Evolutionary conservation across 2,113 vertebrate genomes (phyloP), one percentile per base, ranked within the genome.

Genomic region (Albula goreensis): DNA sequence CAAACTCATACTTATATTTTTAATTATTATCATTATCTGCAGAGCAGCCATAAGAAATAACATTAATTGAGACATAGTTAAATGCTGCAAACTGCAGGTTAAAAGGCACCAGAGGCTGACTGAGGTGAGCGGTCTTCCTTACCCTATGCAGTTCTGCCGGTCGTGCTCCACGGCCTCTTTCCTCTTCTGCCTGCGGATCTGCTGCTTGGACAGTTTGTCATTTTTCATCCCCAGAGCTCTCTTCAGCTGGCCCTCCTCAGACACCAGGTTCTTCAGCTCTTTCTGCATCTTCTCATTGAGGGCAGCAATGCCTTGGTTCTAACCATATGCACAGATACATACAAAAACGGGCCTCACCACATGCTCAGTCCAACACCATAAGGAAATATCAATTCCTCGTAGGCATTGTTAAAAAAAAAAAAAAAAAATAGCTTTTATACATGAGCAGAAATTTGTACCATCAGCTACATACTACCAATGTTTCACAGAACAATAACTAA

Each of bases 131-230:
- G 41, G 25, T 13, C 17, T 41, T 41, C 25, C 82, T 85, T 91
- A 96, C 95, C 94, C 92, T 78, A 95, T 53, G 10, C 94, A 89
- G 0, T 90, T 91, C 41, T 95, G 90, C n/a, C 94, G 85, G 0
- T 94, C 92, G 79, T 95, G 95, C 66, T 95, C 94, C 87, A 93
- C 94, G 50, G 88, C 91, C 90, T 96, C 94, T 5, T 81, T 93
- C 88, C 90, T 94, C 90, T 93, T 96, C 93, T 95, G 93, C 41
- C 90, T 87, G 15, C 94, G 92, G 66, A 96, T 94, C 79, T 92
- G 93, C 41, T 94, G 93, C 77, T 96, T 96, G 82, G 92, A 92
- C 84, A 93, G 87, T 85, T 95, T 96, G 87, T 95, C 94, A 85
- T 90, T 89, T 87, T 93, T 96, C 93, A 95, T 94, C 80, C 11